These are phyloP conservation scores for Cromileptes altivelis DNA, from an alignment of 2,113 vertebrate genomes.

Conservation along the genomic window DNA sequence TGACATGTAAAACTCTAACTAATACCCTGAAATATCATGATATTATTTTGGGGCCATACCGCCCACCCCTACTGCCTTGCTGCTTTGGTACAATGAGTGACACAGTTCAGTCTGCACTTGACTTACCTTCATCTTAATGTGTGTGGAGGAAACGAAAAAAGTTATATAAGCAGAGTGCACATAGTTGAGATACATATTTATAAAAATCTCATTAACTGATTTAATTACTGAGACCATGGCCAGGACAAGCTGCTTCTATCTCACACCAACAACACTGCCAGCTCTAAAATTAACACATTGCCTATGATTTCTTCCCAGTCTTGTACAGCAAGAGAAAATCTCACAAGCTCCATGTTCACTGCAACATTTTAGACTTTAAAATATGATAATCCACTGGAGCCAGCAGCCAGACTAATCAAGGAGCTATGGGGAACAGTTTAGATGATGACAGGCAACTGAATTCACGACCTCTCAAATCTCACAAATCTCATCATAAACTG, in stretches of 20 bases:
- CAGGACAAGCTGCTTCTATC: conserved; percentile 12
- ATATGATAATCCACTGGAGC: neutral
- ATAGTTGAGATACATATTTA: neutral
- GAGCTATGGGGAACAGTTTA: neutral
- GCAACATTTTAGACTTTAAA: conserved; percentile 1
- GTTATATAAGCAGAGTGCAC: neutral
- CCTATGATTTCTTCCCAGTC: conserved; percentile 18
- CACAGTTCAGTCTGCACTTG: neutral
- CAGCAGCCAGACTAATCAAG: neutral
- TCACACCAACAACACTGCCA: conserved; percentile 6
- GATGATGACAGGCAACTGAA: conserved; percentile 9
- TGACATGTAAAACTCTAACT: no score
- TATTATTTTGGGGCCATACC: no score
- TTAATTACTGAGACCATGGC: conserved; percentile 17
- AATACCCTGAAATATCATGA: no score
- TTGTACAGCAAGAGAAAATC: conserved; percentile 14
- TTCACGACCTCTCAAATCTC: neutral
- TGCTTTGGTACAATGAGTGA: no score
- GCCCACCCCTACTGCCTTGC: no score
- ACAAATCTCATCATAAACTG: neutral
- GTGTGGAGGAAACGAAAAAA: no score
- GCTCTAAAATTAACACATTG: conserved; percentile 30
- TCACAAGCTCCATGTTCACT: conserved; percentile 17
- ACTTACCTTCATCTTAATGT: neutral
- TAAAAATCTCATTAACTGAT: conserved; percentile 2